Conservation (phyloP, 2,797 vertebrate species). For the Epinephelus coioides region DNA sequence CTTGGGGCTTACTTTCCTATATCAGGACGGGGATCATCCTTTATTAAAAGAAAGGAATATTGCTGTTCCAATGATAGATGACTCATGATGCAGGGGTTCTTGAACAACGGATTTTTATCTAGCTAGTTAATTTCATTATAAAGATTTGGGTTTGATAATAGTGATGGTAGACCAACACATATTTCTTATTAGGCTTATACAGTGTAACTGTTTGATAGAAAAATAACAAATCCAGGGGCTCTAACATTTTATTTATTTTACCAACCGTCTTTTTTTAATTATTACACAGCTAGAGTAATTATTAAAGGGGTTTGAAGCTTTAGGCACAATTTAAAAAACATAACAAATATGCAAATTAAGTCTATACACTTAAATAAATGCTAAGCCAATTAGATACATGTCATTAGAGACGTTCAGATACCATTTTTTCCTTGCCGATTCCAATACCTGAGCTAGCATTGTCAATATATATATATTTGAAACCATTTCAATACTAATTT, state of each 20-base stretch:
- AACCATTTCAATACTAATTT: no score
- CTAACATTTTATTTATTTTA: background rate
- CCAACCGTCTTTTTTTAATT: background rate
- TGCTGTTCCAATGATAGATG: background rate
- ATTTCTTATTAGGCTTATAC: slow-evolving; percentile 6
- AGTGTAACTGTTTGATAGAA: background rate
- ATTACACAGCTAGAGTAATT: background rate
- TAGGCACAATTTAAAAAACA: background rate
- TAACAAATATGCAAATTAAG: slow-evolving; percentile 4
- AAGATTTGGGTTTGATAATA: slow-evolving; percentile 1
- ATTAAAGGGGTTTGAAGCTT: background rate
- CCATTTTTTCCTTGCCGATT: no score
- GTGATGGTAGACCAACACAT: background rate
- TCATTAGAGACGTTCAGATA: no score
- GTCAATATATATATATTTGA: no score
- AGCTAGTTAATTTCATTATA: slow-evolving; percentile 1
- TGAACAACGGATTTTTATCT: slow-evolving; percentile 1
- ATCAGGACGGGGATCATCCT: background rate
- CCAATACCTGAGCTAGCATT: no score
- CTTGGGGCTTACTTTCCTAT: background rate
- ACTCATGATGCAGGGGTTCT: background rate
- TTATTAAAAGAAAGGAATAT: background rate
- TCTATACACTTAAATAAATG: background rate
- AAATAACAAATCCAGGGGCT: background rate
- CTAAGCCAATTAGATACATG: background rate